Conservation (phyloP, 2,113 vertebrate genomes). For the Poeciliopsis prolifica region DNA sequence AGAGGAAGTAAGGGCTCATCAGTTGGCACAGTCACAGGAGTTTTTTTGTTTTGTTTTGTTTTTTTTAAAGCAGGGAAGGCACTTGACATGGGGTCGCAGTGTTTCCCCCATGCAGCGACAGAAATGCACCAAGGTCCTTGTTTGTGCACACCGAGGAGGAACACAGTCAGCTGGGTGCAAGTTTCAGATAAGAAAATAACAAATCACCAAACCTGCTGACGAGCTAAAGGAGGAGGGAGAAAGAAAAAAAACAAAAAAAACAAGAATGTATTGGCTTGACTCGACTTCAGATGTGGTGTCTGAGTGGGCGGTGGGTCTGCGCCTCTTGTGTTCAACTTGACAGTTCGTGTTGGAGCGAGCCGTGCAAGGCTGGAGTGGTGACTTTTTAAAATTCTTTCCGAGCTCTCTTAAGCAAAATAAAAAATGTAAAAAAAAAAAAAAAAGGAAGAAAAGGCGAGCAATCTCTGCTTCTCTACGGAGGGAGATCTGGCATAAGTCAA, state of each 20-base stretch:
- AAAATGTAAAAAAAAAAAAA: too few relatives aligned
- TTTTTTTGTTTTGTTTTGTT: constrained; percentile 4
- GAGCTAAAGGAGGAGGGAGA: neutral
- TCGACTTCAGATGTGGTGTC: constrained; percentile 47
- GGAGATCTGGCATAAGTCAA: constrained; percentile 13
- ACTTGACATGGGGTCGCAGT: constrained; percentile 70
- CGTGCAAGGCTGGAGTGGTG: constrained; percentile 64
- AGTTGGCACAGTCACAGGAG: constrained; percentile 76
- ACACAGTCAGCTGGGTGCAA: constrained; percentile 66
- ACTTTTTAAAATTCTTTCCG: constrained; percentile 45
- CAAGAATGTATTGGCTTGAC: constrained; percentile 8
- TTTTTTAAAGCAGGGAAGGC: constrained; percentile 67
- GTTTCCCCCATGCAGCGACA: constrained; percentile 69
- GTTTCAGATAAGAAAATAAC: constrained; percentile 36
- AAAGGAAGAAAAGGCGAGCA: constrained; percentile 32
- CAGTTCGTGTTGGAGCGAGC: constrained; percentile 31
- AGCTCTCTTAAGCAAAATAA: neutral
- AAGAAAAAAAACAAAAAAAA: neutral
- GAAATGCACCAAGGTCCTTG: constrained; percentile 65
- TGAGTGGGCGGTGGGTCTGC: constrained; percentile 16
- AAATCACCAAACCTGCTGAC: constrained; percentile 27
- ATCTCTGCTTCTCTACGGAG: constrained; percentile 22
- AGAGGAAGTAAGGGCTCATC: constrained; percentile 71
- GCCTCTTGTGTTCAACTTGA: constrained; percentile 21
- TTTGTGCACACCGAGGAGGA: constrained; percentile 67